These are phyloP conservation scores for Calyptomena viridis DNA, from an alignment of 2,113 vertebrate species.

Conservation along the genomic window DNA sequence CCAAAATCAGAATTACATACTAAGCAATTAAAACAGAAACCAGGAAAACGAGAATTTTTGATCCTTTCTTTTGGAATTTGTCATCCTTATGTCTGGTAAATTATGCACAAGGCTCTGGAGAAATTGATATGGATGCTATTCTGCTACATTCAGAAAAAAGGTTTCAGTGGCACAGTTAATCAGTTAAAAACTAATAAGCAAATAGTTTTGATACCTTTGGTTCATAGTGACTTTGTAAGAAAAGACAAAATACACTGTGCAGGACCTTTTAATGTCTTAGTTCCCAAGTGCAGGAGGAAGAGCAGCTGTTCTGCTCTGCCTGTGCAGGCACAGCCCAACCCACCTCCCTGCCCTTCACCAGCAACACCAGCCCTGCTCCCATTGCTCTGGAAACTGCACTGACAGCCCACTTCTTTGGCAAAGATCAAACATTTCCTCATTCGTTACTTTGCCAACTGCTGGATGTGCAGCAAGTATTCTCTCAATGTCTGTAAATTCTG, in stretches of 20 bases:
- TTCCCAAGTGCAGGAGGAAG: not conserved
- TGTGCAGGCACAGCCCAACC: not conserved
- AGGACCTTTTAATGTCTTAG: too few species aligned
- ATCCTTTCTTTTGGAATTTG: not conserved
- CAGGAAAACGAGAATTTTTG: not conserved
- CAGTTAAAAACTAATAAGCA: not conserved
- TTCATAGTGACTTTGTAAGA: not conserved
- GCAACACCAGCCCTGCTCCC: not conserved
- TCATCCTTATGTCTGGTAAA: not conserved
- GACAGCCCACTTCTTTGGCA: not conserved
- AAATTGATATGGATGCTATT: not conserved
- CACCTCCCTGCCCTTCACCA: not conserved
- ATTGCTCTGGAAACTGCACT: not conserved
- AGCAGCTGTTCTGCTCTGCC: not conserved
- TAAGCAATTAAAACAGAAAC: not conserved
- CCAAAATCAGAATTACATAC: not conserved
- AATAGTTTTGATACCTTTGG: not conserved
- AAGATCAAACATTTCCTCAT: not conserved
- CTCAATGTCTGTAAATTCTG: not conserved
- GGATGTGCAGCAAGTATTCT: not conserved
- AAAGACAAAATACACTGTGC: not conserved
- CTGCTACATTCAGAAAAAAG: not conserved
- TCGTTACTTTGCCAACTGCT: not conserved
- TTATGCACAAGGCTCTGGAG: not conserved
- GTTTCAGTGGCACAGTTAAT: not conserved